A percentile compares a stretch with the other conserved stretches of the same genome.
phyloP scores from a whole-genome alignment of 2,113 vertebrate genomes.

The Spea bombifrons region DNA sequence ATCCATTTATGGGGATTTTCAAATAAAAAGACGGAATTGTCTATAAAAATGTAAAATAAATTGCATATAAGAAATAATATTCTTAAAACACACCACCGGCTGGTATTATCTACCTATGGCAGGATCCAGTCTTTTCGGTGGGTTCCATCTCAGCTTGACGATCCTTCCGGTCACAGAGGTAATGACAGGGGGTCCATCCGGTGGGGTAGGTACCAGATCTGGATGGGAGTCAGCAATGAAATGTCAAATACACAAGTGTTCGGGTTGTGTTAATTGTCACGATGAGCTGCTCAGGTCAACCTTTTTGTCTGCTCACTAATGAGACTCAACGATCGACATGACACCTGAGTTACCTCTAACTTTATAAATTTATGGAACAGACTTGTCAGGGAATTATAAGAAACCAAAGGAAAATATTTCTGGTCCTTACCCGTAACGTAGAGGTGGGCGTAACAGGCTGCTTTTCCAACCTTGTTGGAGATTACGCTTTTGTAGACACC shows the following conservation, averaged over 20 bases:
- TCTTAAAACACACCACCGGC: too few relatives aligned
- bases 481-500: constrained; percentile 97
- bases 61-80: too few relatives aligned
- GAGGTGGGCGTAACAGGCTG: constrained; percentile 93
- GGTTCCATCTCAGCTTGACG: constrained; percentile 84
- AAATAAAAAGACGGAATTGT: too few relatives aligned
- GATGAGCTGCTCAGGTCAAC: too few relatives aligned
- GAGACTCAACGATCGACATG: too few relatives aligned
- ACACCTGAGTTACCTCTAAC: too few relatives aligned
- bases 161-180: constrained; percentile 83
- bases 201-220: constrained; percentile 93
- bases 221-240: constrained; percentile 30
- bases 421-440: constrained; percentile 86
- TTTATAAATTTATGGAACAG: too few relatives aligned
- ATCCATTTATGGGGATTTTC: too few relatives aligned
- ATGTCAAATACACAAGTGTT: neutral
- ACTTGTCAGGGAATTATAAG: neutral
- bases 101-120: constrained; percentile 77
- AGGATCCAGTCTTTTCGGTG: constrained; percentile 85
- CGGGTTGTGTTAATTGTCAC: too few relatives aligned
- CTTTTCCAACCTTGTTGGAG: constrained; percentile 96
- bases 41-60: too few relatives aligned
- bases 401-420: neutral
- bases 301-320: too few relatives aligned
- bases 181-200: constrained; percentile 81